Evolutionary conservation across 2,113 vertebrate genomes (phyloP).

Genomic region (Peromyscus maniculatus): DNA sequence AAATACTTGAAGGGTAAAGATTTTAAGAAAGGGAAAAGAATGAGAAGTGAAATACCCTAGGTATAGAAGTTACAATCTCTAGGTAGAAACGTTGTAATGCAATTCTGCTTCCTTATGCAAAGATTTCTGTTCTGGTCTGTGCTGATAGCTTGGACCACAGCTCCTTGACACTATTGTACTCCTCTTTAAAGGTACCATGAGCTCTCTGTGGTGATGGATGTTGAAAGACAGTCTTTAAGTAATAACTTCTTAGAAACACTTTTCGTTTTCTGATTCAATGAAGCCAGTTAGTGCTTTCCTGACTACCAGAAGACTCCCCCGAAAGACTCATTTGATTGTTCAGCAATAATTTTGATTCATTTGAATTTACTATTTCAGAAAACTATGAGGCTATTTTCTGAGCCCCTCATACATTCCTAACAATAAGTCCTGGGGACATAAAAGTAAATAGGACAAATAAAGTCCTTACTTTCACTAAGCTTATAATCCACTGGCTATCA

Average conservation of each 20-base stretch:
- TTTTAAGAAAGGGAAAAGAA: not conserved
- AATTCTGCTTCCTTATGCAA: not conserved
- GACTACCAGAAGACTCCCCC: constrained; percentile 62
- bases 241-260: constrained; percentile 65
- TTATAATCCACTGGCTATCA: constrained; percentile 68
- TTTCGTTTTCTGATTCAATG: constrained; percentile 69
- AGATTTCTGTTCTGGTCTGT: not conserved
- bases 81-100: not conserved
- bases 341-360: constrained; percentile 73
- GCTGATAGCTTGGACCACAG: not conserved
- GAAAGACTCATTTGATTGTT: constrained; percentile 63
- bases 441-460: constrained; percentile 72
- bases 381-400: constrained; percentile 54
- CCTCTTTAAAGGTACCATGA: not conserved
- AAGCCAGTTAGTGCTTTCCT: constrained; percentile 68
- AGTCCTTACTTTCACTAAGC: constrained; percentile 68
- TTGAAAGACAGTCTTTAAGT: constrained; percentile 51
- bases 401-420: constrained; percentile 47
- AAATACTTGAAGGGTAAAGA: not conserved
- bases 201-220: not conserved
- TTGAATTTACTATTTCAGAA: constrained; percentile 68
- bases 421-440: not conserved
- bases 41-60: not conserved
- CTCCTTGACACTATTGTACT: not conserved
- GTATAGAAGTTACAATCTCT: not conserved